Base-by-base conservation (phyloP, 2,888 invertebrate genomes). In the Xestia xanthographa region DNA sequence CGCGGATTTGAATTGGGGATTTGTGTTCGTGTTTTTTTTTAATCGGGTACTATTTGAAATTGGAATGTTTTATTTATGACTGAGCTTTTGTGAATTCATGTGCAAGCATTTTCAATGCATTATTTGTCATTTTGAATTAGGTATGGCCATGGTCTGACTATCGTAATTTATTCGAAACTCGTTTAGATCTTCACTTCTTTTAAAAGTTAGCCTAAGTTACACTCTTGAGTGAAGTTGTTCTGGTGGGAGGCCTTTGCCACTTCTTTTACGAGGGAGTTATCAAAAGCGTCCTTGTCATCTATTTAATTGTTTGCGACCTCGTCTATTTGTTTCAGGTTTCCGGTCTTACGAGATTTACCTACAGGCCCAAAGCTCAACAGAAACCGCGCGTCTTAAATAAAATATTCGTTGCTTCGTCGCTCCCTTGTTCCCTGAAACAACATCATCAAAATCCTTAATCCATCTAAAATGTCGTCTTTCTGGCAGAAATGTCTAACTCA, bases 1-100 rank as follows among this genome's bases (percentile, higher is more conserved):
- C 22, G 65, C 50, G 26, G 56, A 83, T 78, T 80, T 82, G 22
- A 53, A 76, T 79, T 72, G 11, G 58, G 58, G n/a, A 79, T 70
- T 67, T 17, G 56, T 60, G 20, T 73, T 75, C 14, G 29, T n/a
- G 43, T n/a, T 11, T 72, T 38, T 38, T 41, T 17, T 29, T 14
- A 5, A 14, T 38, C 6, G 3, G 0, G 22, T 53, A 41, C 2
- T 34, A 20, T 58, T 79, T 9, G 77, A 29, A 62, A 17, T 58
- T 38, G 34, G 29, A 58, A 58, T 56, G 5, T 45, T 77, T 41
- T 29, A 20, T 78, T 58, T 34, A 48, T 34, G 26, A 12, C 20
- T 38, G 5, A 22, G 34, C 4, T 38, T 75, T 43, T 50, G 11
- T 38, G n/a, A n/a, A n/a, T n/a, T n/a, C n/a, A n/a, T n/a, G 26